Conservation (phyloP, 2,888 invertebrate species). For the Gymnoscelis rufifasciata region DNA sequence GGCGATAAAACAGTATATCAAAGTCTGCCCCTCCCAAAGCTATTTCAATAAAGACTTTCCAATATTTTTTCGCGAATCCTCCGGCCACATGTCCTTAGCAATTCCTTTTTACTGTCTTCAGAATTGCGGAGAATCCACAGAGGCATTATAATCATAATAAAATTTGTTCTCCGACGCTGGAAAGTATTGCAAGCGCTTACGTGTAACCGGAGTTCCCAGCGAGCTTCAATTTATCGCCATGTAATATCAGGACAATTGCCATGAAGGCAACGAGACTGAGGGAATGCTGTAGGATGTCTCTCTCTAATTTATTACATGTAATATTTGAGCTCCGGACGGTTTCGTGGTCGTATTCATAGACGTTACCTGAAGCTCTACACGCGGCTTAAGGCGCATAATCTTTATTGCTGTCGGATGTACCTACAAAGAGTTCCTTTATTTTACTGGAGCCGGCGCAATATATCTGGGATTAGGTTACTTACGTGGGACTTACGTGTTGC, state of each 20-base stretch:
- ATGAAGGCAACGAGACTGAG: slow-evolving; percentile 55
- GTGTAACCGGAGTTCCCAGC: slow-evolving; percentile 17
- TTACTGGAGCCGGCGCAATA: slow-evolving; percentile 47
- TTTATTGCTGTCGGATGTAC: slow-evolving; percentile 53
- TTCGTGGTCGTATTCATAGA: slow-evolving; percentile 23
- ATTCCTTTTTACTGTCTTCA: slow-evolving; percentile 26
- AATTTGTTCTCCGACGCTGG: slow-evolving; percentile 42
- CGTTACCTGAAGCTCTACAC: slow-evolving; percentile 32
- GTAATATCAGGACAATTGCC: slow-evolving; percentile 70
- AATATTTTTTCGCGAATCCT: slow-evolving; percentile 25
- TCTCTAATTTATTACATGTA: slow-evolving; percentile 66
- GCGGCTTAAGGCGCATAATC: slow-evolving; percentile 61
- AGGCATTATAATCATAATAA: slow-evolving; percentile 45
- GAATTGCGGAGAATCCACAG: slow-evolving; percentile 25
- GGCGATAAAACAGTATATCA: slow-evolving; percentile 16
- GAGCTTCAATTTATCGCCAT: slow-evolving; percentile 54
- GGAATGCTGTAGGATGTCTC: slow-evolving; percentile 48
- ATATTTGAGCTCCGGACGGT: slow-evolving; percentile 52
- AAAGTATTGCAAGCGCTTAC: slow-evolving; percentile 40
- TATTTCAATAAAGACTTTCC: slow-evolving; percentile 27
- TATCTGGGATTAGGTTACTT: slow-evolving; percentile 41
- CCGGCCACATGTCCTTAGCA: slow-evolving; percentile 24
- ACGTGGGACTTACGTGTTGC: slow-evolving; percentile 27
- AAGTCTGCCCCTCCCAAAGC: slow-evolving; percentile 16
- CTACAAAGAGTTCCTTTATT: slow-evolving; percentile 53